A percentile compares a stretch with the other conserved stretches of the same genome.
Evolutionary conservation across 1,140 invertebrate species (phyloP).

Genomic region (Drosophila equinoxialis): DNA sequence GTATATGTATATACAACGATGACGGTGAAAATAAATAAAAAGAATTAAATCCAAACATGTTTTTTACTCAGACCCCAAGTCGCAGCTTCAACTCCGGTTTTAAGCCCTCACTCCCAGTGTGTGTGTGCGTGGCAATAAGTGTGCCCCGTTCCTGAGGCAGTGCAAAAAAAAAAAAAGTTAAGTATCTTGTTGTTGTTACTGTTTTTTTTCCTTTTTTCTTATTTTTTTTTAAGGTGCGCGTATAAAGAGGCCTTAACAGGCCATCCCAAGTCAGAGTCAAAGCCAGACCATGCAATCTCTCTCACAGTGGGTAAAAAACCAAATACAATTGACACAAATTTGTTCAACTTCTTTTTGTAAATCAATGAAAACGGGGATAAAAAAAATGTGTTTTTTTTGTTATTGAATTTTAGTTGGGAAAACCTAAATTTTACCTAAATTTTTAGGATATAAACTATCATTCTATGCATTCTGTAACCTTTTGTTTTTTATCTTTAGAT

Average conservation of each 20-base stretch:
- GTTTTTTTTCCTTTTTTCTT: conserved; percentile 45
- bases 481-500: too few relatives aligned
- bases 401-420: too few relatives aligned
- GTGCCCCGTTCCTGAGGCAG: conserved; percentile 65
- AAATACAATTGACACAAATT: too few relatives aligned
- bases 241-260: conserved; percentile 74
- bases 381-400: too few relatives aligned
- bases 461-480: too few relatives aligned
- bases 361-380: too few relatives aligned
- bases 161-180: conserved; percentile 67
- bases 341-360: too few relatives aligned
- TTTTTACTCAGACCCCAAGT: conserved; percentile 60
- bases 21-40: conserved; percentile 67
- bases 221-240: conserved; percentile 71
- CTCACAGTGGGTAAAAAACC: conserved; percentile 37
- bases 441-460: too few relatives aligned
- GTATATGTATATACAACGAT: conserved; percentile 37
- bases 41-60: conserved; percentile 80
- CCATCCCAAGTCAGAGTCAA: conserved; percentile 42
- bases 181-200: conserved; percentile 68
- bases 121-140: conserved; percentile 72
- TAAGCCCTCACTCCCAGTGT: conserved; percentile 44
- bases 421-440: too few relatives aligned
- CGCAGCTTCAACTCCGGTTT: conserved; percentile 45
- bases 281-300: conserved; percentile 32